Base-by-base conservation (phyloP, 2,888 invertebrate genomes). In the Hemithea aestivaria region DNA sequence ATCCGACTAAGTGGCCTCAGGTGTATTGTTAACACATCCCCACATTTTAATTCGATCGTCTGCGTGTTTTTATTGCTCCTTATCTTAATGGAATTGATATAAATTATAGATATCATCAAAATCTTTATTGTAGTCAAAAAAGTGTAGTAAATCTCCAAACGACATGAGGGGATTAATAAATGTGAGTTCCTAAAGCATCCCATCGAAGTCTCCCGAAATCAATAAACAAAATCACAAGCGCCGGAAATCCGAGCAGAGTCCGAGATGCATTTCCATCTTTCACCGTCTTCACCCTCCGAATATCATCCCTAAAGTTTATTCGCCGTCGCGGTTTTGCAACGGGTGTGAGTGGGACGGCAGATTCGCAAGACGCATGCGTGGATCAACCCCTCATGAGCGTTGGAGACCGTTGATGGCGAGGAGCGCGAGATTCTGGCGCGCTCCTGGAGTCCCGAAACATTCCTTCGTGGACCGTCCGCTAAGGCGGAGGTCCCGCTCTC, bases 261-360 rank as follows among this genome's bases (percentile, higher is more conserved):
- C 75, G 75, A 83, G 82, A 85, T 87, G 85, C 84, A 87, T 82
- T 85, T 84, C 84, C 84, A 84, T 83, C 82, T 81, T 82, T 79
- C 82, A 78, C 72, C 78, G 81, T 81, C 79, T 81, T 78, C 83
- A 84, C 85, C 85, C 85, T 83, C 80, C 82, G 73, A 77, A 80
- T 65, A 77, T 73, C 81, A 76, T 81, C 84, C 84, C 82, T 61
- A 75, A 77, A 76, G 65, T 72, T 72, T 61, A 61, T 65, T 62
- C 71, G 60, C 39, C 56, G 60, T 69, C 70, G 62, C 62, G 57
- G 43, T 63, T 49, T 53, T 39, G 48, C 44, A 53, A 48, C 53
- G 67, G 47, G 75, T 60, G 66, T 57, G 68, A 74, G 54, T 49
- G 68, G 65, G 78, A 80, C 42, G 62, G 57, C 41, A 49, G 49